Evolutionary conservation across 2,797 vertebrate species (phyloP).

Genomic region (Decapterus maruadsi): DNA sequence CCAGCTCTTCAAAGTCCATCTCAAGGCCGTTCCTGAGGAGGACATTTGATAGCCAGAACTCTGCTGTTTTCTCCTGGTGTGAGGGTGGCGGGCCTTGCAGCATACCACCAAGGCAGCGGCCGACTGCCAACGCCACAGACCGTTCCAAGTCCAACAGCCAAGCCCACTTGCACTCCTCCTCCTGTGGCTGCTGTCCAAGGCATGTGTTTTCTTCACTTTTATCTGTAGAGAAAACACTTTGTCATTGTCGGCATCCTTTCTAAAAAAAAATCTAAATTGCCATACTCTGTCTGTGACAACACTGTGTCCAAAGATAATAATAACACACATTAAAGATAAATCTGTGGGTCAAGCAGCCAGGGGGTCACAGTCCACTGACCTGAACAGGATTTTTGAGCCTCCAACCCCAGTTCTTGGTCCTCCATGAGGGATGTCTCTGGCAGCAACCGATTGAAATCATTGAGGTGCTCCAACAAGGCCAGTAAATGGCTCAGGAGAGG

Average conservation of each 20-base stretch:
- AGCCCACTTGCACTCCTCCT: slow-evolving; percentile 81
- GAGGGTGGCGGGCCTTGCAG: slow-evolving; percentile 84
- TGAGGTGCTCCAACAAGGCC: slow-evolving; percentile 85
- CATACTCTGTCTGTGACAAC: neutral
- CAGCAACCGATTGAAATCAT: slow-evolving; percentile 85
- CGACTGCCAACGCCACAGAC: slow-evolving; percentile 85
- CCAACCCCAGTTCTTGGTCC: slow-evolving; percentile 78
- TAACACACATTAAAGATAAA: neutral
- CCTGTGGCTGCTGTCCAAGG: slow-evolving; percentile 47
- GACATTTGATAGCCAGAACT: slow-evolving; percentile 86
- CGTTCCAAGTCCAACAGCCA: slow-evolving; percentile 89
- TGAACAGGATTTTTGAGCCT: slow-evolving; percentile 69
- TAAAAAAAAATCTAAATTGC: too few species aligned
- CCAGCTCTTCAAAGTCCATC: slow-evolving; percentile 86
- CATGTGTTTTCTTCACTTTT: slow-evolving; percentile 67
- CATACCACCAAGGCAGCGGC: slow-evolving; percentile 88
- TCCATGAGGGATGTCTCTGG: slow-evolving; percentile 83
- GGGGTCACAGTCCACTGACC: slow-evolving; percentile 65
- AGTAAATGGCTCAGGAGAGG: slow-evolving; percentile 86
- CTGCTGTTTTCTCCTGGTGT: slow-evolving; percentile 83
- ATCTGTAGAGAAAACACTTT: slow-evolving; percentile 61
- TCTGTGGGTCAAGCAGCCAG: neutral
- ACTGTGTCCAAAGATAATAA: neutral
- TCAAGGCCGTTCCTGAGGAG: slow-evolving; percentile 88
- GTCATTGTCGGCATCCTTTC: neutral